A percentile compares a stretch with the other conserved stretches of the same genome.
Evolutionary conservation across 2,888 invertebrate genomes (phyloP).

Genomic region (Mimumesa dahlbomi): DNA sequence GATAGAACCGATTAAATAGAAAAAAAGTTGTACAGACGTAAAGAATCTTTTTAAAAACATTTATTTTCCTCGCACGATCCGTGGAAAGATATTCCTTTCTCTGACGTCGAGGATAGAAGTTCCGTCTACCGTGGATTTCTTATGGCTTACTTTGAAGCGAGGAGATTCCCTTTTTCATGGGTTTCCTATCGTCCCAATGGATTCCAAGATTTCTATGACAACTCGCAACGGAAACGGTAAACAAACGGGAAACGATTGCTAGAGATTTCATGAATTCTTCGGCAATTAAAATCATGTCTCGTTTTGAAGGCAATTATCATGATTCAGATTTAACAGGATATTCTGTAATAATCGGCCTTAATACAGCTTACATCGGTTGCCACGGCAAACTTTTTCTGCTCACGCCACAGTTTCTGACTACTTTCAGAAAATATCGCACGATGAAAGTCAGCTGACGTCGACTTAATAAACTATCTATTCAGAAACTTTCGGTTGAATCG

Average conservation of each 20-base stretch:
- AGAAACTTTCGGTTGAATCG: constrained; percentile 23
- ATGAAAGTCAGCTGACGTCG: constrained; percentile 34
- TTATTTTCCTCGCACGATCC: neutral
- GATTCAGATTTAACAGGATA: constrained; percentile 19
- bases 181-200: constrained; percentile 17
- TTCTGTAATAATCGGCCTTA: constrained; percentile 2
- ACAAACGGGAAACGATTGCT: neutral
- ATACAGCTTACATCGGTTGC: constrained; percentile 20
- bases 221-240: neutral
- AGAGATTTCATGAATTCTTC: neutral
- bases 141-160: constrained; percentile 7
- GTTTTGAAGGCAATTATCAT: constrained; percentile 11
- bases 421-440: neutral
- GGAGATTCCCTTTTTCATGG: constrained; percentile 20
- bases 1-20: neutral
- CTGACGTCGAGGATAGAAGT: neutral
- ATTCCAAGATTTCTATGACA: neutral
- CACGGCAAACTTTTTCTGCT: constrained; percentile 11
- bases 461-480: constrained; percentile 37
- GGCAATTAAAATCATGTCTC: neutral
- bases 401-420: neutral
- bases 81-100: neutral
- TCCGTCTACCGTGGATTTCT: constrained; percentile 4
- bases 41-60: neutral
- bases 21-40: neutral